These are phyloP conservation scores for Rallus limicola DNA, from an alignment of 2,113 vertebrate species.

Conservation along the genomic window DNA sequence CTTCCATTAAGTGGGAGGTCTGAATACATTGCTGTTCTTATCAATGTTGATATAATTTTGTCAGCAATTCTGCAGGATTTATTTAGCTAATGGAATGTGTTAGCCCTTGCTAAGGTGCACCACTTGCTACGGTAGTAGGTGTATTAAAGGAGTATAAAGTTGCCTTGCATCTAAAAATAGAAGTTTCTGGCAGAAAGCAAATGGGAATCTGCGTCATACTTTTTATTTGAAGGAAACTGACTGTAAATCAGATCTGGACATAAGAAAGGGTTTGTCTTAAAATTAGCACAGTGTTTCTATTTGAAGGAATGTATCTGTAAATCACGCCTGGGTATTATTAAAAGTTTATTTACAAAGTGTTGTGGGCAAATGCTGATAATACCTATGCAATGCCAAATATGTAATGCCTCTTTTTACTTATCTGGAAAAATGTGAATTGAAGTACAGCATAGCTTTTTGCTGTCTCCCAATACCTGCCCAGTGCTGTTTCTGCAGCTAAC, in stretches of 20 bases:
- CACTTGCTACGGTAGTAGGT: neutral
- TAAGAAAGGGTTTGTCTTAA: slow-evolving; percentile 16
- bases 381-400: neutral
- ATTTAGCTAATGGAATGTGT: neutral
- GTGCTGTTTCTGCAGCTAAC: neutral
- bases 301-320: neutral
- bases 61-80: neutral
- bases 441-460: neutral
- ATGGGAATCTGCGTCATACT: slow-evolving; percentile 19
- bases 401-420: neutral
- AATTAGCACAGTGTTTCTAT: neutral
- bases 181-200: slow-evolving; percentile 8
- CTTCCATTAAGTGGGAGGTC: neutral
- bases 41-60: neutral
- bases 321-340: neutral
- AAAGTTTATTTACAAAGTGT: neutral
- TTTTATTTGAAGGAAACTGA: slow-evolving; percentile 29
- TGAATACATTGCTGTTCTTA: neutral
- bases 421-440: neutral
- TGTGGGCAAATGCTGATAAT: neutral
- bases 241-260: slow-evolving; percentile 26
- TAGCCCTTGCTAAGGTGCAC: neutral
- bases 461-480: neutral
- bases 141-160: neutral
- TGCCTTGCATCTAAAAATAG: slow-evolving; percentile 41